Evolutionary conservation across 1,140 invertebrate species (phyloP), one percentile per base, ranked within the genome.

Genomic region (Acromyrmex charruanus): DNA sequence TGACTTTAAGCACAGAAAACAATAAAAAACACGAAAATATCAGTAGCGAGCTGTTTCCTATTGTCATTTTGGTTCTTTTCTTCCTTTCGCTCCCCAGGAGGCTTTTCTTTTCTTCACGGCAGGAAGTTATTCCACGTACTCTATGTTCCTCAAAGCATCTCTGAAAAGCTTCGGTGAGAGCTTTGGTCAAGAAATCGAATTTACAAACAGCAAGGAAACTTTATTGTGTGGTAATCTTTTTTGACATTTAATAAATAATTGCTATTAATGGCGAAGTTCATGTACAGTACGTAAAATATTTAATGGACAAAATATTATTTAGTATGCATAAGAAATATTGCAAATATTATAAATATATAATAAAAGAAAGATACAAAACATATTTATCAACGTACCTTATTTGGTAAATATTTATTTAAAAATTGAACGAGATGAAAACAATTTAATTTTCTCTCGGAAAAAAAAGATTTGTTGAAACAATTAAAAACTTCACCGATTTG

Each of bases 11-110:
- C 14, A 71, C 12, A 28, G 14, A 71, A 55, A 66, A 80, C 31
- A 81, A 55, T 81, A 39, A 63, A 69, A 79, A 53, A 5, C 63
- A 35, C n/a, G 44, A 65, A 68, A 18, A 68, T 21, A 21, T 44
- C 10, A 68, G 35, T 3, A 21, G 14, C n/a, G 35, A 68, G n/a
- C 5, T 44, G 9, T 44, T 68, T 39, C 21, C 18, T 39, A 12
- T 12, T 66, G 9, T 35, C 65, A 66, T 66, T 49, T 80, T 69
- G 39, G 77, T 55, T 68, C 49, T 5, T 55, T 69, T 80, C n/a
- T 61, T 53, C 14, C 28, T 49, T 14, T 14, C 44, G n/a, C 44
- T 80, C 10, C 10, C 39, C 28, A 3, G 7, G 14, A 31, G 77
- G 31, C 49, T 35, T 58, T n/a, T 39, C 44, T 68, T 28, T 69